Evolutionary conservation across 1,140 invertebrate species (phyloP), one percentile per base, ranked within the genome.

Genomic region (Drosophila navojoa): DNA sequence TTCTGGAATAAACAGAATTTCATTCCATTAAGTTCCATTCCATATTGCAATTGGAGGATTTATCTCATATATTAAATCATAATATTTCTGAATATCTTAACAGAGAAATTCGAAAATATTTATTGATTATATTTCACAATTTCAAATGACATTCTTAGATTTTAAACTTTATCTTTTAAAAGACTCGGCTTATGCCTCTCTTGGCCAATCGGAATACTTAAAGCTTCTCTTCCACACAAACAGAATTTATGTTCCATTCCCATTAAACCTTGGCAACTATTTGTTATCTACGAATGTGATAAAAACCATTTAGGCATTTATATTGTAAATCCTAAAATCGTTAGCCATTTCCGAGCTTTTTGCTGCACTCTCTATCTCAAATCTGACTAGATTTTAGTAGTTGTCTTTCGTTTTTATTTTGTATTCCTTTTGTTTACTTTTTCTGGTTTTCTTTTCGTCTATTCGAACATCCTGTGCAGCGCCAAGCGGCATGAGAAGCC

Each of bases 401-500:
- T n/a, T 22, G 19, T 22, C 19, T 22, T 22, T 22, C 19, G 19
- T 22, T 40, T 42, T 42, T 42, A 42, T 42, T n/a, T 44, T 4
- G 13, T 44, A 6, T 5, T 6, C 19, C 19, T 22, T 22, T 22
- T 15, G 11, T n/a, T n/a, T 42, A 1, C 2, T n/a, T 44, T 44
- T 44, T 10, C 5, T 15, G 15, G 1, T 5, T 45, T 2, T 6
- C 3, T 25, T 5, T 25, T 49, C 10, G 19, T 49, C 10, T 25
- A 49, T 27, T n/a, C 5, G 10, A 7, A 50, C 29, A 15, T 69
- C 22, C 49, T 19, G 27, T 4, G 15, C 22, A 47, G 16, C 11
- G 16, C 70, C 70, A 67, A 72, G 45, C 2, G 19, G 29, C 1
- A 38, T 61, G 35, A 35, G 50, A 68, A 55, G 42, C 49, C 16